These are phyloP conservation scores for Apamea epomidion DNA, from an alignment of 2,888 invertebrate genomes.

Conservation along the genomic window DNA sequence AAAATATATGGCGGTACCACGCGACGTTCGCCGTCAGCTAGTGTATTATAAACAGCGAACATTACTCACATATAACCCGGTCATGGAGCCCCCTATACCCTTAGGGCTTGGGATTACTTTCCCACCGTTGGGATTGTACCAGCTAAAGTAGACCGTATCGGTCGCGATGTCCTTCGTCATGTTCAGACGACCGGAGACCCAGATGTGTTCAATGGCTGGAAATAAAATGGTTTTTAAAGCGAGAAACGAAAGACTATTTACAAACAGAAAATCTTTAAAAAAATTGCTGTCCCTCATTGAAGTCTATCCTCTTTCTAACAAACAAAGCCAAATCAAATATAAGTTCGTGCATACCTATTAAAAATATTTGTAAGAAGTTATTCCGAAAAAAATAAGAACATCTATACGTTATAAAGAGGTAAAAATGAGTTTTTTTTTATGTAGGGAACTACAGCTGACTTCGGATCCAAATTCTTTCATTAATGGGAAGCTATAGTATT, in stretches of 20 bases:
- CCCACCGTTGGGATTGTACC: constrained; percentile 80
- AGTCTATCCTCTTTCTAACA: neutral
- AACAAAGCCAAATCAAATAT: too few relatives aligned
- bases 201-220: constrained; percentile 84
- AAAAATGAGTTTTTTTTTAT: too few relatives aligned
- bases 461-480: too few relatives aligned
- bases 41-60: neutral
- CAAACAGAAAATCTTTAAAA: neutral
- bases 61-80: constrained; percentile 71
- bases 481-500: too few relatives aligned
- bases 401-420: too few relatives aligned
- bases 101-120: constrained; percentile 79
- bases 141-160: constrained; percentile 74
- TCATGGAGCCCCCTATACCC: constrained; percentile 58
- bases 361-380: too few relatives aligned
- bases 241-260: neutral
- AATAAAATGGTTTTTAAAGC: constrained; percentile 12
- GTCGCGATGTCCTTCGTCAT: constrained; percentile 77
- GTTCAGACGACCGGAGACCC: constrained; percentile 85
- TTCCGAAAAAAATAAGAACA: too few relatives aligned
- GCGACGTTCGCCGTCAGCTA: too few relatives aligned
- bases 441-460: too few relatives aligned
- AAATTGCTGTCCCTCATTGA: neutral
- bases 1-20: too few relatives aligned
- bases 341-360: too few relatives aligned